Evolutionary conservation across 2,113 vertebrate genomes (phyloP), one percentile per base, ranked within the genome.

Genomic region (Seriola aureovittata): DNA sequence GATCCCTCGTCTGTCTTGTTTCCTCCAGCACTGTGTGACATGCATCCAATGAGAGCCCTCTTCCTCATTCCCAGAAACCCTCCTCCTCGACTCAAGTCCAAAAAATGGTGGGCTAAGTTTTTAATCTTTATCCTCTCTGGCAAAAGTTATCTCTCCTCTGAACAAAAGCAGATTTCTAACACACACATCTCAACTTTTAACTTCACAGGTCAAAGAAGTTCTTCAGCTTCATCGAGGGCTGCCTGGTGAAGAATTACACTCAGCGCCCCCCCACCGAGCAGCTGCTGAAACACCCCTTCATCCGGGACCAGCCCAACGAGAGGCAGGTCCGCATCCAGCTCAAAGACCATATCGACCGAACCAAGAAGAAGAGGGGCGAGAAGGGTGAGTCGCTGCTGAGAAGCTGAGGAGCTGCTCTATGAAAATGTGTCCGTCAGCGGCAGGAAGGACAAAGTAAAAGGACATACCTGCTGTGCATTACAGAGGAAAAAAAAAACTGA

Each of bases 11-110:
- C 21, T 68, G 1, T 29, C 16, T n/a, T 38, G 8, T 44, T 48
- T 63, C 63, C 64, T 85, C 32, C 93, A 99, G 98, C 98, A 0
- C 96, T 99, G 87, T 99, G 98, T 90, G 98, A 99, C 94, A 99
- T 99, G 98, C 98, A 99, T 88, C 98, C 98, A 34, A 99, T 99
- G 98, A 96, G 98, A 95, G 98, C 98, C 10, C 96, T 99, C 92
- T 99, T 99, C 95, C 98, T 99, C 94, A 99, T 99, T 82, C 98
- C 98, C 88, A 97, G 98, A 93, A 99, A 99, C 88, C 98, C 98
- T 87, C 98, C 98, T 46, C 98, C 98, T 44, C 96, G 98, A 82
- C 97, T 99, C 91, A 99, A 99, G 95, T 99, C 98, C 88, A 99
- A 99, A 94, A 99, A 99, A 96, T 99, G 98, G 98, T 99, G 92